A percentile compares a stretch with the other conserved stretches of the same genome.
These are phyloP conservation scores for Megalonaias nervosa DNA, from an alignment of 1,140 invertebrate species.

Conservation along the genomic window DNA sequence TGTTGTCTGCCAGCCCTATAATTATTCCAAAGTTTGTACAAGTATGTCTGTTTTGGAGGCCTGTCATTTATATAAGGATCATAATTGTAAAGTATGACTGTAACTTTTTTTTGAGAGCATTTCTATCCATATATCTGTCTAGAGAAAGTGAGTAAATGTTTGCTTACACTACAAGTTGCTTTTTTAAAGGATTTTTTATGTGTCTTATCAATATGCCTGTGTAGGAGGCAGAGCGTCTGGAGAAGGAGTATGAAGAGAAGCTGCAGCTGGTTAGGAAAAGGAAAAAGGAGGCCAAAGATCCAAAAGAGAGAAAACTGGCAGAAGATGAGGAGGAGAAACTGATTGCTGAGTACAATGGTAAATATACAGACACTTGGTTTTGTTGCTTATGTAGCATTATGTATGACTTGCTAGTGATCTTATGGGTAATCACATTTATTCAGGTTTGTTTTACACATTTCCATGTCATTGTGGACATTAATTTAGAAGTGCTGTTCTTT, in stretches of 20 bases:
- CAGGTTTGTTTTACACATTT: not conserved
- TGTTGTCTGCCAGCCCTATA: too few relatives aligned
- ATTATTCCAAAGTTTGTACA: too few relatives aligned
- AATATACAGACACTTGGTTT: not conserved
- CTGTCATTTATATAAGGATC: too few relatives aligned
- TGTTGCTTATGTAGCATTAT: too few relatives aligned
- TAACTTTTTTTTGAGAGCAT: too few relatives aligned
- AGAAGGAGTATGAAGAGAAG: constrained; percentile 52
- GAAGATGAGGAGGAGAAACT: constrained; percentile 34
- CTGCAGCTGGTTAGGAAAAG: constrained; percentile 37
- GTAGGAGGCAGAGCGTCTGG: constrained; percentile 51
- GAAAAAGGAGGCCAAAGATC: constrained; percentile 47
- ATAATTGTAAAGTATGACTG: too few relatives aligned
- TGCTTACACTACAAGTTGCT: too few relatives aligned
- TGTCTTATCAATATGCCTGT: not conserved
- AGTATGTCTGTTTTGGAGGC: too few relatives aligned
- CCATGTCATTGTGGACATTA: not conserved
- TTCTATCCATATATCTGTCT: too few relatives aligned
- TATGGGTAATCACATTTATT: not conserved
- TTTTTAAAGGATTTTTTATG: not conserved
- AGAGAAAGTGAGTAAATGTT: too few relatives aligned
- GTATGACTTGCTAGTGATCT: too few relatives aligned
- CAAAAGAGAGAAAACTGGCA: constrained; percentile 39
- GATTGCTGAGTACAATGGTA: constrained; percentile 17
- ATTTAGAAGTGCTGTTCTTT: not conserved